Conservation (phyloP, 2,113 vertebrate genomes). For the Calyptomena viridis region DNA sequence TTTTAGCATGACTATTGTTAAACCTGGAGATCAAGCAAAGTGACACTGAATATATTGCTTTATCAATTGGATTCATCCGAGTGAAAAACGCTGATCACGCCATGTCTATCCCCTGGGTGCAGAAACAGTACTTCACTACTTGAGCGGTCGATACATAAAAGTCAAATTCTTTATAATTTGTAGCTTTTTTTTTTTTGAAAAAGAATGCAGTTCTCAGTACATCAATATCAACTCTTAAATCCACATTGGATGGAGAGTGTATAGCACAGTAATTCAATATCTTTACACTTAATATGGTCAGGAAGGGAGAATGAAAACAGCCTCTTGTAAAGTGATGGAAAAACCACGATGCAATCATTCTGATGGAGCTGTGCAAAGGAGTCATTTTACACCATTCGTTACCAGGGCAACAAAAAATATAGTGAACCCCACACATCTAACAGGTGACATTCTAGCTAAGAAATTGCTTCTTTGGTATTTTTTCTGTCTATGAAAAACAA, state of each 20-base stretch:
- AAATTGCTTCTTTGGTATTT: conserved; percentile 86
- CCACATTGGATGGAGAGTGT: conserved; percentile 82
- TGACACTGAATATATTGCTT: conserved; percentile 85
- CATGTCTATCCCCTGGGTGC: conserved; percentile 79
- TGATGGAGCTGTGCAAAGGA: conserved; percentile 84
- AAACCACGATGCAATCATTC: conserved; percentile 88
- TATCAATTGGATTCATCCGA: conserved; percentile 85
- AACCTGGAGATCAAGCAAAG: conserved; percentile 83
- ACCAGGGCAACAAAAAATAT: conserved; percentile 86
- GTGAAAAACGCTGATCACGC: conserved; percentile 87
- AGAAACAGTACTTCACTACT: conserved; percentile 82
- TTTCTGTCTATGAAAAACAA: conserved; percentile 85
- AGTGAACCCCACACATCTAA: conserved; percentile 84
- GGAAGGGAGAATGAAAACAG: conserved; percentile 87
- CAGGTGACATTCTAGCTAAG: conserved; percentile 87
- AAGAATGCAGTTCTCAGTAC: conserved; percentile 79
- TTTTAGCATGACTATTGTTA: conserved; percentile 86
- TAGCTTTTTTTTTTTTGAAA: conserved; percentile 79
- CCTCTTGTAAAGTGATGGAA: conserved; percentile 87
- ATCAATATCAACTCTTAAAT: conserved; percentile 88
- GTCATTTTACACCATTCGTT: conserved; percentile 86
- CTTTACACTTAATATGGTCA: conserved; percentile 85
- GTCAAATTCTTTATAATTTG: conserved; percentile 90
- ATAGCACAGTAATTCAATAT: conserved; percentile 86
- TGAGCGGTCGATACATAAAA: conserved; percentile 83